Conservation (phyloP, 2,888 invertebrate genomes). For the Euzetes globulus region DNA sequence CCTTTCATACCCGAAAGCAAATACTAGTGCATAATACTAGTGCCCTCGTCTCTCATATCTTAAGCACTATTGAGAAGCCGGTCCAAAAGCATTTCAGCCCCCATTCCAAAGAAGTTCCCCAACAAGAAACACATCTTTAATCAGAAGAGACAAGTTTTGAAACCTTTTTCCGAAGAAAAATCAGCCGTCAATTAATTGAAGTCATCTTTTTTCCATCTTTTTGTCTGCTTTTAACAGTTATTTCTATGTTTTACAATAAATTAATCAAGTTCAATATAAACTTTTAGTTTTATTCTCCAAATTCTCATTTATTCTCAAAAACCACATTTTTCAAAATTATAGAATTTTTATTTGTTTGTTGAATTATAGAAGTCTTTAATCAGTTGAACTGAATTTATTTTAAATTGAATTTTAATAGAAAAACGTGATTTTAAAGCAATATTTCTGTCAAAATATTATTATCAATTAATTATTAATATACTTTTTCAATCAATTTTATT, state of each 20-base stretch:
- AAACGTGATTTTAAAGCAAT: too few species aligned
- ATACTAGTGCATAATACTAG: constrained; percentile 19
- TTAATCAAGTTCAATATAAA: constrained; percentile 1
- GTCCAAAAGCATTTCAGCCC: constrained; percentile 1
- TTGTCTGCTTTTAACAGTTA: neutral
- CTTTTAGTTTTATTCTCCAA: constrained; percentile 6
- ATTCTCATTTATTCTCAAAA: neutral
- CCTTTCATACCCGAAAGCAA: constrained; percentile 27
- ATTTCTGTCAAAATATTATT: too few species aligned
- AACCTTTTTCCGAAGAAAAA: neutral
- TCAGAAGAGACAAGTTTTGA: neutral
- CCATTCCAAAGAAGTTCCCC: neutral
- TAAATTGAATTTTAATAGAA: too few species aligned
- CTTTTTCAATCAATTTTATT: too few species aligned
- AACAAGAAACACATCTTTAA: constrained; percentile 7
- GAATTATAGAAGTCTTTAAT: too few species aligned
- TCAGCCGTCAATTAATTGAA: neutral
- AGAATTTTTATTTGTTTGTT: too few species aligned
- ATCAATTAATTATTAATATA: too few species aligned
- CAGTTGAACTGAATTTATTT: too few species aligned
- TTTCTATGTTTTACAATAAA: neutral
- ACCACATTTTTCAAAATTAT: too few species aligned
- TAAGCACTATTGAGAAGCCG: constrained; percentile 1
- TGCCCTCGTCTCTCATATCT: constrained; percentile 13
- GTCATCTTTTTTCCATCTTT: neutral